Base-by-base conservation (phyloP, 2,113 vertebrate genomes). In the Ochotona curzoniae region DNA sequence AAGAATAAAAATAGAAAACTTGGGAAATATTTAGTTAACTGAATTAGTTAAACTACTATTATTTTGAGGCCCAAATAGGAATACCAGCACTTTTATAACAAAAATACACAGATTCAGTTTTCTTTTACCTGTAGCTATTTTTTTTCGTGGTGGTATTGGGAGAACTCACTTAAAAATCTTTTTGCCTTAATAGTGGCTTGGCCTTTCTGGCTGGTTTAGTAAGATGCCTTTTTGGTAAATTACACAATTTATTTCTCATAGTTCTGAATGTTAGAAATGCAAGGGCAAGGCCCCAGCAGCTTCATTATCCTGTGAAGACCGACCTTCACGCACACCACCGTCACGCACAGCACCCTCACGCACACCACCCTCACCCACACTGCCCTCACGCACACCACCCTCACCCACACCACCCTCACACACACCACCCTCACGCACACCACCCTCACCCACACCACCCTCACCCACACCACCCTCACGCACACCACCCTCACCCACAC, bases 41-140 rank as follows among this genome's bases (percentile, higher is more conserved):
- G 38, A 82, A 47, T 49, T 63, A 70, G 86, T 23, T 63, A 91
- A 90, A 86, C 85, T 71, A 35, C 82, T 81, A 67, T 54, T 67
- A 89, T 67, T 84, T 44, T 90, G 80, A n/a, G 80, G 51, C 14
- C 85, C n/a, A 20, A 57, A 51, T 86, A 69, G 23, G 20, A 60
- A 73, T 78, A 57, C 14, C 28, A 30, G 44, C 35, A 70, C 32
- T 90, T 89, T 63, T 47, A 63, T 63, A n/a, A 78, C 67, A 35
- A 84, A 87, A 83, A 76, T 64, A 91, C 26, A 11, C 60, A 80
- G 30, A 18, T 84, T 70, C 7, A 60, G 26, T 76, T 89, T 8
- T 75, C 57, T 44, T 95, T 79, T 74, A 66, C 32, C 13, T 73
- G 10, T 94, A 73, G 60, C 11, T 81, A 18, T 47, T 80, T 94